Evolutionary conservation across 2,888 invertebrate genomes (phyloP), one percentile per base, ranked within the genome.

Genomic region (Sarcophaga carnaria): DNA sequence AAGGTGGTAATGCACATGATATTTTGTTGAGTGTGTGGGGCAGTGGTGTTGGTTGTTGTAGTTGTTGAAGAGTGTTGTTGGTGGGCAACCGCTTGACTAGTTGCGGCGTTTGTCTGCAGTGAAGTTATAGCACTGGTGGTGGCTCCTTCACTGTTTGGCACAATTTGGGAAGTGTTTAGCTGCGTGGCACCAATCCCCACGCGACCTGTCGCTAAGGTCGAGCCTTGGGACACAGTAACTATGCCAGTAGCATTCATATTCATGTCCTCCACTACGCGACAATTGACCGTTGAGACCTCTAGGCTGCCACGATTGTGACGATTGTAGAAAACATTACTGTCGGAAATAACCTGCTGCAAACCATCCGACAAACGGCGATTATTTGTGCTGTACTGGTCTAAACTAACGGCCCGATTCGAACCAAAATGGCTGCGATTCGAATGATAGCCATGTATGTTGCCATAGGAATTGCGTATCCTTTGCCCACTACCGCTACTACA

Each of bases 401-500:
- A 89, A 85, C 94, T 94, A 75, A 94, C 94, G 59, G 93, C 93
- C 6, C 94, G 92, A 89, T 93, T 93, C 85, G 93, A 93, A 90
- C 94, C 92, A 80, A 94, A 94, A 88, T 93, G 93, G 85, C 92
- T 91, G 85, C 93, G 93, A 89, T 92, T 93, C 83, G 90, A 88
- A 86, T 93, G 93, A 80, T 94, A 92, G 86, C 93, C 93, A 80
- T 93, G 93, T 69, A 94, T 94, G 88, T 94, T 94, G 88, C 93
- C 93, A 85, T 93, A 93, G 8, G 93, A 93, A 88, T 92, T 93
- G 75, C 93, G 93, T 81, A 93, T 93, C 72, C 93, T 91, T 79
- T 93, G 93, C 0, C 93, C 93, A 5, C 93, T 92, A 17, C 93
- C 93, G 79, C 92, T 92, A 89, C 93, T 93, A 90, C 93, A 93